Conservation (phyloP, 1,140 invertebrate species). For the Nymphalis io region DNA sequence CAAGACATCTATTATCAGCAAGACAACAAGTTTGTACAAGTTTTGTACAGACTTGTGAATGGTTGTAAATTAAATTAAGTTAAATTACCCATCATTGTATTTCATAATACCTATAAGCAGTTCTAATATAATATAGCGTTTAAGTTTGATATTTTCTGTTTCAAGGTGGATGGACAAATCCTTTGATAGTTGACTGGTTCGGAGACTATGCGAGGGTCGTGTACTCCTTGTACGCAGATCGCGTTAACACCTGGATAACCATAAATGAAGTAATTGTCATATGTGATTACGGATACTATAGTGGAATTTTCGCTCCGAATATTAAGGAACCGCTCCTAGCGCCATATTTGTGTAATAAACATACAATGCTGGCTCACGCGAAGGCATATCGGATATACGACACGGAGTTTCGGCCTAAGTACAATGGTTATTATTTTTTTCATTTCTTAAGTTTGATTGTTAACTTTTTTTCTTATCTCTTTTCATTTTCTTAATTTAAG, state of each 20-base stretch:
- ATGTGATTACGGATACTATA: constrained; percentile 33
- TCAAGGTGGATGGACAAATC: constrained; percentile 39
- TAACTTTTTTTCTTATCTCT: too few relatives aligned
- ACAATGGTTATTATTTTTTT: constrained; percentile 18
- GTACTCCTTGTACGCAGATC: constrained; percentile 25
- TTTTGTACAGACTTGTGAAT: too few relatives aligned
- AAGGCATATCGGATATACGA: constrained; percentile 32
- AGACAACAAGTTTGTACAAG: too few relatives aligned
- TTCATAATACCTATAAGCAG: too few relatives aligned
- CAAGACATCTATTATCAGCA: too few relatives aligned
- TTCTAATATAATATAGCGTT: too few relatives aligned
- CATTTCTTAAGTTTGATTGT: too few relatives aligned
- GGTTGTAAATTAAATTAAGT: too few relatives aligned
- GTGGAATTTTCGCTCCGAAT: constrained; percentile 16
- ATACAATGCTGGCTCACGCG: constrained; percentile 34
- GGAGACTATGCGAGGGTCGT: constrained; percentile 29
- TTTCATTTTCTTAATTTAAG: too few relatives aligned
- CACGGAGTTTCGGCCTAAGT: constrained; percentile 18
- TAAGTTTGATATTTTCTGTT: too few relatives aligned
- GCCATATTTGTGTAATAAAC: constrained; percentile 32
- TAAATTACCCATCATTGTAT: too few relatives aligned
- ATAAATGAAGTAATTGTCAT: constrained; percentile 27
- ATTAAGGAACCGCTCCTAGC: constrained; percentile 21
- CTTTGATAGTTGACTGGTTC: constrained; percentile 36
- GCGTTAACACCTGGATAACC: constrained; percentile 35